These are phyloP conservation scores for Philhelius pedissequus DNA, from an alignment of 2,888 invertebrate species.

Conservation along the genomic window DNA sequence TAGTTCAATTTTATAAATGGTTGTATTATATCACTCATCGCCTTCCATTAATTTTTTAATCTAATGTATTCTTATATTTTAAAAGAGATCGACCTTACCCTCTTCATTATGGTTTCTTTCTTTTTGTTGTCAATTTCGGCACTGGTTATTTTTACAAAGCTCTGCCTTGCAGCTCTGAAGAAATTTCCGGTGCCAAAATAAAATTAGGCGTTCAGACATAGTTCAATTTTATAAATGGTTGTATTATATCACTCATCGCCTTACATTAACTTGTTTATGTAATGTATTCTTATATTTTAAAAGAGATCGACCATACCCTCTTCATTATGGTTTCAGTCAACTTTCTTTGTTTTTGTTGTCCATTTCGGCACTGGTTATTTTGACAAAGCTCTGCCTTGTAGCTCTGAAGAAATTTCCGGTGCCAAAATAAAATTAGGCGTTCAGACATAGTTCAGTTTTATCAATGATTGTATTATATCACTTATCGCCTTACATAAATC, in stretches of 20 bases:
- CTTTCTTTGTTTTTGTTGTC: too few relatives aligned
- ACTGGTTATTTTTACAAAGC: background rate
- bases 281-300: too few relatives aligned
- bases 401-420: background rate
- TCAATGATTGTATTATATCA: conserved; percentile 70
- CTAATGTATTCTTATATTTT: too few relatives aligned
- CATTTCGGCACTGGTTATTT: too few relatives aligned
- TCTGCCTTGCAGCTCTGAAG: too few relatives aligned
- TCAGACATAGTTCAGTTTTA: conserved; percentile 59
- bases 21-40: conserved; percentile 71
- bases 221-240: conserved; percentile 72
- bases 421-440: conserved; percentile 47
- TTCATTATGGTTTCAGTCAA: too few relatives aligned
- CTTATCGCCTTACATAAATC: conserved; percentile 69
- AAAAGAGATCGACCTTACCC: too few relatives aligned
- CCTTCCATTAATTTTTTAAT: conserved; percentile 43
- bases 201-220: conserved; percentile 77
- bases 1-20: conserved; percentile 40
- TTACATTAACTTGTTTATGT: background rate
- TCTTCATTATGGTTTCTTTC: too few relatives aligned
- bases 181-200: conserved; percentile 46
- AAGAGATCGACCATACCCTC: too few relatives aligned
- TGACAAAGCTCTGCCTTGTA: background rate
- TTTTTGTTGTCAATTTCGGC: background rate
- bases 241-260: conserved; percentile 78